Evolutionary conservation across 2,113 vertebrate genomes (phyloP).

Genomic region (Pomatostomus ruficeps): DNA sequence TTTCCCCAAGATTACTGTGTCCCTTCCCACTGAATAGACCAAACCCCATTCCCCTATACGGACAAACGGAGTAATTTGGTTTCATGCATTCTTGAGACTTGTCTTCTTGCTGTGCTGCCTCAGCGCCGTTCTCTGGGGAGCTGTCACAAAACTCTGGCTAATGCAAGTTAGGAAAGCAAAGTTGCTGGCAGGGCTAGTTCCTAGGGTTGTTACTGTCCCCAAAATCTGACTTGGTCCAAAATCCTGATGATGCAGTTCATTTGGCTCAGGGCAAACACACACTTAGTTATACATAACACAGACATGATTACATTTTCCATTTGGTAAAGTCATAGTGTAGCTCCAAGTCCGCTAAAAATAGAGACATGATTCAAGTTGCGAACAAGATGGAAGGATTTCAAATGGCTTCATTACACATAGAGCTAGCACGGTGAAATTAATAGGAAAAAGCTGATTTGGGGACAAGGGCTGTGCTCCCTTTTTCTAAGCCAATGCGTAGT

Average conservation of each 20-base stretch:
- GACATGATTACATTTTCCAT: constrained; percentile 61
- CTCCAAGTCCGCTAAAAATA: constrained; percentile 55
- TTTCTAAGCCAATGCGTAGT: background rate
- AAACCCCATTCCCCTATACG: background rate
- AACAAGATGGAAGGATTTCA: constrained; percentile 58
- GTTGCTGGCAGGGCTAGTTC: constrained; percentile 13
- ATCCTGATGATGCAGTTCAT: constrained; percentile 37
- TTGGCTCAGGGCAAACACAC: constrained; percentile 9
- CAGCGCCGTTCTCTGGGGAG: background rate
- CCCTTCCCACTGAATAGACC: background rate
- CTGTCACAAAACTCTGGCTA: background rate
- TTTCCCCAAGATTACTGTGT: background rate
- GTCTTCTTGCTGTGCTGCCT: constrained; percentile 16
- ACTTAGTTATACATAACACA: constrained; percentile 43
- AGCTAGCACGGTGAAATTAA: constrained; percentile 34
- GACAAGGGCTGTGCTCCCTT: background rate
- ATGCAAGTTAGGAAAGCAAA: constrained; percentile 14
- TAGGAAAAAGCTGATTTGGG: constrained; percentile 27
- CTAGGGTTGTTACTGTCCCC: constrained; percentile 10
- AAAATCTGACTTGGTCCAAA: background rate
- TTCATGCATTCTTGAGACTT: background rate
- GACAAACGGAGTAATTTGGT: background rate
- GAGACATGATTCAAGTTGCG: constrained; percentile 47
- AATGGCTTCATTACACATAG: background rate
- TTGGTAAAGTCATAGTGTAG: constrained; percentile 33